Percentiles rank a stretch among this genome's conserved stretches.
Evolutionary conservation across 2,113 vertebrate genomes (phyloP).

Genomic region (Daboia siamensis): DNA sequence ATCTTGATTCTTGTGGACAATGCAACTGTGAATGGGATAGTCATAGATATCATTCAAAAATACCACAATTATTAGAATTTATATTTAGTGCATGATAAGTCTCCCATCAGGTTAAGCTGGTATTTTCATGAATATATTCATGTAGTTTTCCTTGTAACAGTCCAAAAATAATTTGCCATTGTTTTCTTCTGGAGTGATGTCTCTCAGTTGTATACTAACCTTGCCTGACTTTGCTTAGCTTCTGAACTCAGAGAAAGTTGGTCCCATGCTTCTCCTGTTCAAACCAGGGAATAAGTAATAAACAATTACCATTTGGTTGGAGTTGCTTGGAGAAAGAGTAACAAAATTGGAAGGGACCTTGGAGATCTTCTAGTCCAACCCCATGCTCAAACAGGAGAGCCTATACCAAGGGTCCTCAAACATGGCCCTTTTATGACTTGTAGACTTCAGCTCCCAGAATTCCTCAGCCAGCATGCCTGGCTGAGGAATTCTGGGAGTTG

Average conservation of each 20-base stretch:
- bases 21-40: not conserved
- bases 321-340: not conserved
- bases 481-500: too few relatives aligned
- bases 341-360: not conserved
- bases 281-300: not conserved
- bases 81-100: not conserved
- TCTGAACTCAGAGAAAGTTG: not conserved
- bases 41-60: not conserved
- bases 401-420: too few relatives aligned
- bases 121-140: not conserved
- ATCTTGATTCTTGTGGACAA: not conserved
- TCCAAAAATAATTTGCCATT: not conserved
- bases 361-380: not conserved
- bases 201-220: not conserved
- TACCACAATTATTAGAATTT: not conserved
- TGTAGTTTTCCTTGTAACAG: not conserved
- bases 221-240: not conserved
- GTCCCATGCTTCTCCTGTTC: not conserved
- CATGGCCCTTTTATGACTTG: too few relatives aligned
- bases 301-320: not conserved
- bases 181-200: not conserved
- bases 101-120: not conserved
- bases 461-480: too few relatives aligned
- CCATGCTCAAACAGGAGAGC: not conserved
- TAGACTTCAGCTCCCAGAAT: too few relatives aligned